Conservation (phyloP, 2,113 vertebrate genomes). For the Pterophyllum scalare region DNA sequence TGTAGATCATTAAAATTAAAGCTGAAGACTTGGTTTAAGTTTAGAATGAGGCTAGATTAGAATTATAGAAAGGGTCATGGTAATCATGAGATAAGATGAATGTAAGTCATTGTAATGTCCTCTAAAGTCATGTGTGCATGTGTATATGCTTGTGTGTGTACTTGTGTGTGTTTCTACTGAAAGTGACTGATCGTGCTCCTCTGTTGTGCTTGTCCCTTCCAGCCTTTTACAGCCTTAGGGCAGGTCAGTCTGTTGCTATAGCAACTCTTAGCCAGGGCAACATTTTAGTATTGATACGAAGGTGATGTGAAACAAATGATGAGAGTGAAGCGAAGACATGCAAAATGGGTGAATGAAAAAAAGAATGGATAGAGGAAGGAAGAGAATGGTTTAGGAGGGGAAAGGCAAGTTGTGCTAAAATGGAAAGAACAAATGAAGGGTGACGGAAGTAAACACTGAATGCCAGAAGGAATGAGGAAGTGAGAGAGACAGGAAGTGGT, state of each 20-base stretch:
- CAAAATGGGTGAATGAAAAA: slow-evolving; percentile 7
- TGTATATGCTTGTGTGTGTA: background rate
- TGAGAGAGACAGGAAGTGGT: slow-evolving; percentile 18
- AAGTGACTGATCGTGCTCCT: slow-evolving; percentile 37
- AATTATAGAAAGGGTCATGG: background rate
- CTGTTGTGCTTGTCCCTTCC: slow-evolving; percentile 16
- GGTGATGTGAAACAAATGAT: slow-evolving; percentile 5
- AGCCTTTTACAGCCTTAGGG: slow-evolving; percentile 36
- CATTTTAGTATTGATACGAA: slow-evolving; percentile 27
- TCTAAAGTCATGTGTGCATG: background rate
- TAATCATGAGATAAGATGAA: background rate
- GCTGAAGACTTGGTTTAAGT: background rate
- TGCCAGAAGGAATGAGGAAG: slow-evolving; percentile 26
- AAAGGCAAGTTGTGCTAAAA: background rate
- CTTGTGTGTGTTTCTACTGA: slow-evolving; percentile 11
- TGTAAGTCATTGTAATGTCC: background rate
- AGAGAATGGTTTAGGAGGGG: background rate
- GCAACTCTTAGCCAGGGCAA: slow-evolving; percentile 30
- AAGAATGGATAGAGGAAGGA: background rate
- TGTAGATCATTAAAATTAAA: background rate
- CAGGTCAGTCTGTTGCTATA: slow-evolving; percentile 51
- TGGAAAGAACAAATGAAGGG: slow-evolving; percentile 13
- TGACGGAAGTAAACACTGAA: slow-evolving; percentile 22
- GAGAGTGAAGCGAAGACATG: background rate
- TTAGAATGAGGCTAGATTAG: background rate